These are phyloP conservation scores for Drosophila saltans DNA, from an alignment of 1,140 invertebrate species.

Conservation along the genomic window DNA sequence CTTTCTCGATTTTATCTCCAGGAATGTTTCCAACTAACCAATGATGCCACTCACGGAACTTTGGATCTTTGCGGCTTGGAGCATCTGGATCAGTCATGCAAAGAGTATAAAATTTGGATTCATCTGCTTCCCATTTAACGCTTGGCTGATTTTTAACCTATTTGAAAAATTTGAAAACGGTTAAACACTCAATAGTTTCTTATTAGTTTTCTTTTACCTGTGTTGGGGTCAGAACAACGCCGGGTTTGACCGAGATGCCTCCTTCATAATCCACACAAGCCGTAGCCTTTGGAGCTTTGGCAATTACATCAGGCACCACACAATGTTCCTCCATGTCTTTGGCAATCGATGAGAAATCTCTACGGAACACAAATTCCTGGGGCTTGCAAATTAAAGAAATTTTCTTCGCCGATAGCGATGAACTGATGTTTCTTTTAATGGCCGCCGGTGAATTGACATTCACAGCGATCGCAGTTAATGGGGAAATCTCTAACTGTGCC, in stretches of 20 bases:
- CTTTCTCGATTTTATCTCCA: slow-evolving; percentile 88
- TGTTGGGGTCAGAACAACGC: slow-evolving; percentile 88
- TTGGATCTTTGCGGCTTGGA: slow-evolving; percentile 90
- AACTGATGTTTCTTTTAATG: slow-evolving; percentile 41
- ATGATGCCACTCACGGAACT: slow-evolving; percentile 95
- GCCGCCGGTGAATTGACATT: slow-evolving; percentile 44
- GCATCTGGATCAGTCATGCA: slow-evolving; percentile 86
- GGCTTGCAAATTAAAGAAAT: slow-evolving; percentile 15
- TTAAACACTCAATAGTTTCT: background rate
- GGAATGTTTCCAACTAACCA: slow-evolving; percentile 97
- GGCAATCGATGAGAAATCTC: slow-evolving; percentile 16
- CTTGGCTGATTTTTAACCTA: slow-evolving; percentile 84
- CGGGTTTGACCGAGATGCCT: slow-evolving; percentile 85
- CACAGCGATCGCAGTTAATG: slow-evolving; percentile 30
- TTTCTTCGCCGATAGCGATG: slow-evolving; percentile 7
- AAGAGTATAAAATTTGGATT: slow-evolving; percentile 88
- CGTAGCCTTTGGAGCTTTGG: slow-evolving; percentile 50
- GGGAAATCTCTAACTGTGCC: background rate
- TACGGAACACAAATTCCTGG: slow-evolving; percentile 12
- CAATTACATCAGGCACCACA: slow-evolving; percentile 76
- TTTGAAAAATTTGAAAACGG: background rate
- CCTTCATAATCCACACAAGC: slow-evolving; percentile 44
- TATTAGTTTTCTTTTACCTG: slow-evolving; percentile 87
- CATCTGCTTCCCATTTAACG: slow-evolving; percentile 87
- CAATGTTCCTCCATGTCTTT: slow-evolving; percentile 68